Evolutionary conservation across 2,888 invertebrate species (phyloP).

Genomic region (Heliconius ismenius): DNA sequence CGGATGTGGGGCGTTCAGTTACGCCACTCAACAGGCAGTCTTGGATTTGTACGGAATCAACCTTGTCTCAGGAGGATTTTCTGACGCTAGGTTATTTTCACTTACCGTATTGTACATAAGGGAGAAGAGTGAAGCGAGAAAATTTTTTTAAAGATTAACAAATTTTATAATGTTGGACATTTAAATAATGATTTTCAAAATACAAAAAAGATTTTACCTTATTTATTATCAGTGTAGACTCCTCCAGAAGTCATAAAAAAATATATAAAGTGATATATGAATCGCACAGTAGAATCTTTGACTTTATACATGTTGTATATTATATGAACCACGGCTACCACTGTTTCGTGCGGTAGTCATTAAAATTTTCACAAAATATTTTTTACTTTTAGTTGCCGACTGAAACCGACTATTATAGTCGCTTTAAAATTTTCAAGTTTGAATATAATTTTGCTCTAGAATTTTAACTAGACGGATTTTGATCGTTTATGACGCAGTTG

Average conservation of each 20-base stretch:
- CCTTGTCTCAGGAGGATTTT: too few species aligned
- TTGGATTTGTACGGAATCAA: too few species aligned
- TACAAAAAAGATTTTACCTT: too few species aligned
- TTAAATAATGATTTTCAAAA: too few species aligned
- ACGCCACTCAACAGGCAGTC: too few species aligned
- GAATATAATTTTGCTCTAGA: slow-evolving; percentile 22
- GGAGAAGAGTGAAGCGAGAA: too few species aligned
- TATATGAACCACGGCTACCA: neutral
- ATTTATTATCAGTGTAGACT: neutral
- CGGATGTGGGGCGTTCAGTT: too few species aligned
- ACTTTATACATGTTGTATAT: neutral
- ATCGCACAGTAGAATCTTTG: neutral
- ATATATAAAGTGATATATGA: neutral
- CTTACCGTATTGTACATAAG: too few species aligned
- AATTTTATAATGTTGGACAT: too few species aligned
- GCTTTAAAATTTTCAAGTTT: slow-evolving; percentile 20
- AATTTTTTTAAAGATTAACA: too few species aligned
- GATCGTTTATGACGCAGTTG: neutral
- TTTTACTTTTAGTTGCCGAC: slow-evolving; percentile 12
- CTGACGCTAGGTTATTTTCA: too few species aligned
- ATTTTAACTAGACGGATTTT: slow-evolving; percentile 9
- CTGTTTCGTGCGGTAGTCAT: slow-evolving; percentile 10
- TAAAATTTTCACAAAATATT: slow-evolving; percentile 17
- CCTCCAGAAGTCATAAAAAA: neutral
- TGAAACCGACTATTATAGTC: slow-evolving; percentile 17